Conservation (phyloP, 2,888 invertebrate species). For the Torymus aiolomorphi region DNA sequence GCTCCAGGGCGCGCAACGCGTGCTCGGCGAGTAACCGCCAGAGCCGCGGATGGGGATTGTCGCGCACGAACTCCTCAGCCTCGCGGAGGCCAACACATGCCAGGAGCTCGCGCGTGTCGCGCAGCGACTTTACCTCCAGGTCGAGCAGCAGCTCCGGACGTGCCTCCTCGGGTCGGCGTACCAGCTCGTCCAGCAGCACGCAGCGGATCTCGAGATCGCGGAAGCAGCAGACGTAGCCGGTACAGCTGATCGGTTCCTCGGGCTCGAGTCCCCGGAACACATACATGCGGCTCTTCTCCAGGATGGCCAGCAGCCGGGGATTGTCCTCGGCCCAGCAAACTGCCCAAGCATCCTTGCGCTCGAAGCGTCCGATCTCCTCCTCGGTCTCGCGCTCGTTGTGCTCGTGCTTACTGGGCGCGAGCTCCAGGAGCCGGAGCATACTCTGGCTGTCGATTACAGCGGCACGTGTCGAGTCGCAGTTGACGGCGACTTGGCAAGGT, state of each 20-base stretch:
- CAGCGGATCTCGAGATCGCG: conserved; percentile 95
- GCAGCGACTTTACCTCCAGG: conserved; percentile 93
- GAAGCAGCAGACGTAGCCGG: conserved; percentile 95
- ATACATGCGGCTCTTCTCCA: conserved; percentile 98
- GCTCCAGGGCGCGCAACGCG: conserved; percentile 90
- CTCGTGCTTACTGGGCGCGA: conserved; percentile 74
- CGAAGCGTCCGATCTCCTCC: conserved; percentile 75
- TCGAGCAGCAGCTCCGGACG: conserved; percentile 85
- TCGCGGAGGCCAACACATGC: conserved; percentile 95
- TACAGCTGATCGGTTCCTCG: conserved; percentile 94
- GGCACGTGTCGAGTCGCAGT: conserved; percentile 90
- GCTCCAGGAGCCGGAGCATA: conserved; percentile 85
- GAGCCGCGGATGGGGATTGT: conserved; percentile 95
- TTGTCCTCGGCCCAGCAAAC: conserved; percentile 97
- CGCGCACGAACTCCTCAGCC: conserved; percentile 96
- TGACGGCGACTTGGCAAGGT: conserved; percentile 89
- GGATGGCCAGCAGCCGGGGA: conserved; percentile 91
- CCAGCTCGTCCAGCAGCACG: conserved; percentile 92
- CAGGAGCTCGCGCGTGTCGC: conserved; percentile 93
- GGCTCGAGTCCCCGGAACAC: conserved; percentile 93
- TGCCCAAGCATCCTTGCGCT: conserved; percentile 97
- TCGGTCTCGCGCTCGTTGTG: background rate
- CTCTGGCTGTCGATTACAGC: conserved; percentile 91
- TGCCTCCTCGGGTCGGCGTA: conserved; percentile 87
- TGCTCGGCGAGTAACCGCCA: conserved; percentile 96